These are phyloP conservation scores for Amphipyra berbera DNA, from an alignment of 2,888 invertebrate genomes.

Conservation along the genomic window DNA sequence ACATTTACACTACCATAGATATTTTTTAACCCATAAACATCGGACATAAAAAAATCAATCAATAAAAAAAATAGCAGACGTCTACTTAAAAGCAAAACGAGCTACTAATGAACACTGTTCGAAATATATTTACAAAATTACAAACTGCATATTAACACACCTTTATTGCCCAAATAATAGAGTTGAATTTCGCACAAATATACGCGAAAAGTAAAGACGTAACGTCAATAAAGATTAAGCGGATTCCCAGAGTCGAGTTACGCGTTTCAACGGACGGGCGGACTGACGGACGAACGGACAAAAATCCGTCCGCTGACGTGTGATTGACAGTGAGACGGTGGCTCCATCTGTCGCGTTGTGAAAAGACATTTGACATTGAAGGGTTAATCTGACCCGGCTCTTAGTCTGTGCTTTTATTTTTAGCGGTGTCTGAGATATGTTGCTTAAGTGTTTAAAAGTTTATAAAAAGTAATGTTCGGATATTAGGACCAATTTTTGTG, in stretches of 20 bases:
- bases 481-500: conserved; percentile 6
- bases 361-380: conserved; percentile 63
- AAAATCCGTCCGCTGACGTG: conserved; percentile 73
- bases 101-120: conserved; percentile 76
- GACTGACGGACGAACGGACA: conserved; percentile 72
- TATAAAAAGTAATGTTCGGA: conserved; percentile 4
- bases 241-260: conserved; percentile 70
- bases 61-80: conserved; percentile 64
- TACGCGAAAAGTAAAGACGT: conserved; percentile 41
- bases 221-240: conserved; percentile 80
- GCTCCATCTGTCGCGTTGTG: conserved; percentile 56
- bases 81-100: conserved; percentile 77
- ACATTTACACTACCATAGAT: conserved; percentile 16
- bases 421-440: conserved; percentile 30
- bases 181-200: conserved; percentile 28
- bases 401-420: conserved; percentile 51
- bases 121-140: conserved; percentile 50
- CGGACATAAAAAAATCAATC: conserved; percentile 53
- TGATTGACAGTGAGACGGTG: conserved; percentile 72
- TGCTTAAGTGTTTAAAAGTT: conserved; percentile 23
- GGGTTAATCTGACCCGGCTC: conserved; percentile 60
- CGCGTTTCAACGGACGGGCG: conserved; percentile 68
- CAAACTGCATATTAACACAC: background rate
- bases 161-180: conserved; percentile 10
- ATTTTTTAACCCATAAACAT: conserved; percentile 45